A percentile compares a stretch with the other conserved stretches of the same genome.
Evolutionary conservation across 2,797 vertebrate genomes (phyloP).

Genomic region (Danio albolineatus): DNA sequence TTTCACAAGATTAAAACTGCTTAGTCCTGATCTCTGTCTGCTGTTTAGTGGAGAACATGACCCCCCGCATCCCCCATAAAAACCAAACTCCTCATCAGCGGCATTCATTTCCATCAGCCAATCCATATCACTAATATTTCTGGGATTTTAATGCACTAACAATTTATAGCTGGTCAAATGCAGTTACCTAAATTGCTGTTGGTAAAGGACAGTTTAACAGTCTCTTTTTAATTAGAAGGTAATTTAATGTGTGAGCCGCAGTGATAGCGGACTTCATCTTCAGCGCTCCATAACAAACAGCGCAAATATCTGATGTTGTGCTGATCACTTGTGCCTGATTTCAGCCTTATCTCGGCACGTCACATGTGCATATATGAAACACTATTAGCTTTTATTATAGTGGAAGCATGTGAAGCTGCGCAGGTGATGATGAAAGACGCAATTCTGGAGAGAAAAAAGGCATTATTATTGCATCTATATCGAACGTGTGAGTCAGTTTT

Average conservation of each 20-base stretch:
- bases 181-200: slow-evolving; percentile 99
- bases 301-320: slow-evolving; percentile 69
- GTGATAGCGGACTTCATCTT: slow-evolving; percentile 79
- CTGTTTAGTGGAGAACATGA: slow-evolving; percentile 92
- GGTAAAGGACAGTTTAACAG: slow-evolving; percentile 97
- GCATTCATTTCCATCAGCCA: slow-evolving; percentile 91
- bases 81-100: slow-evolving; percentile 85
- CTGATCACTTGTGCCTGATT: neutral
- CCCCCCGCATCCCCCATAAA: slow-evolving; percentile 87
- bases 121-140: slow-evolving; percentile 98
- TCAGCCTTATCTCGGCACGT: neutral
- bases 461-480: slow-evolving; percentile 97
- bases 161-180: slow-evolving; percentile 99
- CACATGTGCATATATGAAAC: neutral
- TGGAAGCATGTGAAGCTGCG: neutral
- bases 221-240: slow-evolving; percentile 97
- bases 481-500: slow-evolving; percentile 92
- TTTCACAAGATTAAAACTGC: slow-evolving; percentile 99
- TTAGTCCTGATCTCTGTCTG: slow-evolving; percentile 92
- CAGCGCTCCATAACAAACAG: slow-evolving; percentile 86
- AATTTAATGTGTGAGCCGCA: slow-evolving; percentile 91
- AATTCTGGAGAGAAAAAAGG: slow-evolving; percentile 91
- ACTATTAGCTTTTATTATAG: slow-evolving; percentile 2
- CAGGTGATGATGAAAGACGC: slow-evolving; percentile 21
- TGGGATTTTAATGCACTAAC: slow-evolving; percentile 95